These are phyloP conservation scores for Marcusenius ussheri DNA, from an alignment of 2,113 vertebrate genomes.

Conservation along the genomic window DNA sequence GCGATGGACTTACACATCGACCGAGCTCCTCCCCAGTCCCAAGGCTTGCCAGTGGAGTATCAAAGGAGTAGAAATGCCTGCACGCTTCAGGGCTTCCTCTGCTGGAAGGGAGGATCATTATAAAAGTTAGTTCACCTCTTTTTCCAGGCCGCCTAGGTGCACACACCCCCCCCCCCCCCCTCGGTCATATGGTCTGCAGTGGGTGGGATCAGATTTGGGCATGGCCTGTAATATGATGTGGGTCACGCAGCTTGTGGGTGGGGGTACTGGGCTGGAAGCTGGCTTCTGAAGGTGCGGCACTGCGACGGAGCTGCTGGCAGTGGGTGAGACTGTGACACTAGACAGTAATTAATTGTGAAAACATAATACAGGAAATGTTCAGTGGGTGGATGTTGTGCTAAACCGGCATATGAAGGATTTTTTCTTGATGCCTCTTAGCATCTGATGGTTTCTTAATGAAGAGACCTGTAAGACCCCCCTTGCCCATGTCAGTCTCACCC, in stretches of 20 bases:
- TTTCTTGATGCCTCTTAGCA: background rate
- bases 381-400: background rate
- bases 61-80: background rate
- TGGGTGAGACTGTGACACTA: background rate
- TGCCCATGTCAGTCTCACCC: background rate
- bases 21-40: background rate
- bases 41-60: background rate
- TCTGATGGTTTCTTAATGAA: background rate
- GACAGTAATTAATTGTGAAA: background rate
- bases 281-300: background rate
- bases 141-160: background rate
- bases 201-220: background rate
- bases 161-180: background rate
- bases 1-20: background rate
- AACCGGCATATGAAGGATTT: background rate
- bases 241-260: background rate
- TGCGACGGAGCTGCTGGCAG: background rate
- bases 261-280: background rate
- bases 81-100: background rate
- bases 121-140: background rate
- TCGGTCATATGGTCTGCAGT: background rate
- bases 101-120: background rate
- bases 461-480: background rate
- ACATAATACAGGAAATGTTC: background rate
- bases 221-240: background rate